Evolutionary conservation across 2,888 invertebrate species (phyloP).

Genomic region (Thyatira batis): DNA sequence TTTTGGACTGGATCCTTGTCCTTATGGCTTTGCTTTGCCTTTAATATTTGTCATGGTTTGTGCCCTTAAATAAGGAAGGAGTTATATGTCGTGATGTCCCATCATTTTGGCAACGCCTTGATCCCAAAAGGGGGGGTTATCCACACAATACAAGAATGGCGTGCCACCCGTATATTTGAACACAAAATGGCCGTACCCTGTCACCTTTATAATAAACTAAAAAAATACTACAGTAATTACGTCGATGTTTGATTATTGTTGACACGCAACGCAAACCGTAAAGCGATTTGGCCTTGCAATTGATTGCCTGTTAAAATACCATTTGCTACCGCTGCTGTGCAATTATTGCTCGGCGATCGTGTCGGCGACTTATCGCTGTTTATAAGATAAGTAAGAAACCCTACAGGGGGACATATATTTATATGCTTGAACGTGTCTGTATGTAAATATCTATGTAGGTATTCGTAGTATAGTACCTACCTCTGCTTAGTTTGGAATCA

Average conservation of each 20-base stretch:
- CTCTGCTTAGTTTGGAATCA: too few relatives aligned
- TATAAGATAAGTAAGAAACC: background rate
- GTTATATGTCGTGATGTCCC: too few relatives aligned
- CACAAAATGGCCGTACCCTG: background rate
- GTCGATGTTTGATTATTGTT: slow-evolving; percentile 3
- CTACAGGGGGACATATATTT: background rate
- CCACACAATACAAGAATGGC: background rate
- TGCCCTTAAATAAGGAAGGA: too few relatives aligned
- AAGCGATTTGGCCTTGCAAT: slow-evolving; percentile 27
- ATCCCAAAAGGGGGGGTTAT: background rate
- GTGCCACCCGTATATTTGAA: background rate
- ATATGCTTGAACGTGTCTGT: too few relatives aligned
- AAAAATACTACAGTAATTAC: background rate
- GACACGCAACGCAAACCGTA: slow-evolving; percentile 17
- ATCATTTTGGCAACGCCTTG: too few relatives aligned
- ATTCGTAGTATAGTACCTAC: too few relatives aligned
- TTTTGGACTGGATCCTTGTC: too few relatives aligned
- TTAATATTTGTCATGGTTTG: too few relatives aligned
- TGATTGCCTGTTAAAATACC: slow-evolving; percentile 28
- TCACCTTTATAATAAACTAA: background rate
- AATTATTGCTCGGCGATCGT: background rate
- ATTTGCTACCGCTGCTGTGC: slow-evolving; percentile 4
- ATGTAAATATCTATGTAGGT: too few relatives aligned
- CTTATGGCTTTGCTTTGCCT: too few relatives aligned
- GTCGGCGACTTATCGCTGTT: background rate